Base-by-base conservation (phyloP, 2,888 invertebrate genomes). In the Lochmaea crataegi region DNA sequence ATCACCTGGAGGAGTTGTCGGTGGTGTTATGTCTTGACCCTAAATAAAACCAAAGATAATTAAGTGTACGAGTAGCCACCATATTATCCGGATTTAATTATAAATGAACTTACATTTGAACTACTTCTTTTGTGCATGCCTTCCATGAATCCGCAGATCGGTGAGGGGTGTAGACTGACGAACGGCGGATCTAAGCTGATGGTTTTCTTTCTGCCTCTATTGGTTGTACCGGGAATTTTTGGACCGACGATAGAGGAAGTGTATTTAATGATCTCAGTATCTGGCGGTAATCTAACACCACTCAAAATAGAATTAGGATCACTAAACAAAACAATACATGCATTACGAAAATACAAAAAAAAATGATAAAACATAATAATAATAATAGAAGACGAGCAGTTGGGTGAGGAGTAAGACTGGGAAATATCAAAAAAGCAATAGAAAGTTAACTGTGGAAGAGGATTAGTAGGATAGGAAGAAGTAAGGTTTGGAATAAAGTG, bases 211-310 rank as follows among this genome's bases (percentile, higher is more conserved):
- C 95, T 90, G 72, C 95, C 95, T 66, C 95, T 90, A 83, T 94
- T 94, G 79, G 94, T 95, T 76, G 93, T 93, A 75, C 95, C 94
- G 14, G 94, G 93, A 78, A 94, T 90, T 90, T 95, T 95, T 72
- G 95, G 94, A 74, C 95, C 95, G 79, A 94, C 93, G 83, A 95
- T 91, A 74, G 94, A 94, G 79, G 95, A 95, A 78, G 95, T 95
- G 86, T 95, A 95, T 87, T 95, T 95, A 84, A 96, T 95, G 78
- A 95, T 95, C 88, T 96, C 95, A 61, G 95, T 96, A 84, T 95
- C 95, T 53, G 95, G 95, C 77, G 95, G 95, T 81, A 96, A 88
- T 75, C 95, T 91, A 65, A 95, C 95, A 51, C 93, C 94, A 75
- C 95, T 95, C 84, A 95, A 88, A 85, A 95, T 92, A 82, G 95